Percentiles rank a stretch among this genome's conserved stretches.
Conservation (phyloP, 2,113 vertebrate species). For the Gambusia holbrooki region DNA sequence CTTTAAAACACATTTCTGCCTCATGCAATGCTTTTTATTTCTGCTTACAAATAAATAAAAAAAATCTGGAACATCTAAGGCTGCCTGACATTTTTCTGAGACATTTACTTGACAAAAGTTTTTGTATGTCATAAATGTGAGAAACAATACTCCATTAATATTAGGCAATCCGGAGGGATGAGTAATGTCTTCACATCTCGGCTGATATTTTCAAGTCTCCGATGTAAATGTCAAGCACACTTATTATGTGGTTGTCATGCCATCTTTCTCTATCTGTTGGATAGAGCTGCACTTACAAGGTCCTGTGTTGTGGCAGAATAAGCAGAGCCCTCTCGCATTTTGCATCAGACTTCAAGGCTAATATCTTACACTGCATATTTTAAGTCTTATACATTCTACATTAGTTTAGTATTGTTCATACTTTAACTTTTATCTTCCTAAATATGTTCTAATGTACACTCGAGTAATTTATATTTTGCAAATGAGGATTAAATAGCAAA, state of each 20-base stretch:
- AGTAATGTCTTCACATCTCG: slow-evolving; percentile 43
- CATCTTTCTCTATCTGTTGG: slow-evolving; percentile 35
- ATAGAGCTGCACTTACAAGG: slow-evolving; percentile 40
- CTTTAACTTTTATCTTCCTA: not conserved
- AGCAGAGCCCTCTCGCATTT: slow-evolving; percentile 14
- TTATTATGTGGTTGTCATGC: slow-evolving; percentile 32
- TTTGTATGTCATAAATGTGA: slow-evolving; percentile 8
- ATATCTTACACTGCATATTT: slow-evolving; percentile 8
- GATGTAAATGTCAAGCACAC: slow-evolving; percentile 52
- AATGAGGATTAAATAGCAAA: not conserved
- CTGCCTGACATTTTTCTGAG: slow-evolving; percentile 3
- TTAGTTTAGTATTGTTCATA: not conserved
- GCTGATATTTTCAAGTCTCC: slow-evolving; percentile 48
- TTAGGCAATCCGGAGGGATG: slow-evolving; percentile 18
- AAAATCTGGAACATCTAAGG: slow-evolving; percentile 5
- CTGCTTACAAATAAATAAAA: not conserved
- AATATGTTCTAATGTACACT: not conserved
- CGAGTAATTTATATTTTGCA: not conserved
- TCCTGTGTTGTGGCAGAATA: slow-evolving; percentile 24
- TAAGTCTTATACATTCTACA: not conserved
- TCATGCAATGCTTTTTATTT: not conserved
- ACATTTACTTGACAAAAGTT: not conserved
- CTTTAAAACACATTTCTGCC: not conserved
- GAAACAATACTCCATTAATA: slow-evolving; percentile 33
- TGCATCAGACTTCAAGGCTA: slow-evolving; percentile 4